Evolutionary conservation across 2,113 vertebrate genomes (phyloP).

Genomic region (Dromas ardeola): DNA sequence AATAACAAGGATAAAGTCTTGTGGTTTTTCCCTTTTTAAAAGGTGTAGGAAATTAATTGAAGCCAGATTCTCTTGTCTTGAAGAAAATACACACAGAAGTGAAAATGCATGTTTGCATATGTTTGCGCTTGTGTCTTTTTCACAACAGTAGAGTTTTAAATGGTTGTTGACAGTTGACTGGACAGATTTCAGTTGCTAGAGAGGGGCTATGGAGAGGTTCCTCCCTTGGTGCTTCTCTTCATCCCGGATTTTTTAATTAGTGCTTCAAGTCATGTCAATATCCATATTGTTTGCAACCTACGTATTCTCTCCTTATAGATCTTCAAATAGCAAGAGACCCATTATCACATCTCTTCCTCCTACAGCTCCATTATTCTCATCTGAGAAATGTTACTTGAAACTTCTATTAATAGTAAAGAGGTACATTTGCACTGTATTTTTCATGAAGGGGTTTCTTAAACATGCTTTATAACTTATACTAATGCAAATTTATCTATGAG

Average conservation of each 20-base stretch:
- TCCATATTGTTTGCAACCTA: neutral
- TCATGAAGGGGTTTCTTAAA: neutral
- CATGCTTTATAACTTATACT: neutral
- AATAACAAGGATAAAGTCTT: neutral
- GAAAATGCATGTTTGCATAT: neutral
- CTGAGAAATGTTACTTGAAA: neutral
- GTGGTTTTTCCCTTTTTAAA: neutral
- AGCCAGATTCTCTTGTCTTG: neutral
- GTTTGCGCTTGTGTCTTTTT: neutral
- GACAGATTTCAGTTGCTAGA: neutral
- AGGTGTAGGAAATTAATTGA: neutral
- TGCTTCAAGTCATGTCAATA: neutral
- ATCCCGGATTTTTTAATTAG: neutral
- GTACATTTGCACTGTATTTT: slow-evolving; percentile 3
- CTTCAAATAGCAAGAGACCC: slow-evolving; percentile 23
- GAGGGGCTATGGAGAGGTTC: neutral
- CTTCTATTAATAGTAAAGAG: neutral
- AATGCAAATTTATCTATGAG: neutral
- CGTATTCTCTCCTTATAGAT: neutral
- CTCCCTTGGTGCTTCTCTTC: slow-evolving; percentile 4
- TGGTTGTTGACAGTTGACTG: neutral
- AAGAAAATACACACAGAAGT: neutral
- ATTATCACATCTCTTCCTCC: slow-evolving; percentile 41
- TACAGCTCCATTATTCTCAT: neutral
- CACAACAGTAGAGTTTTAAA: neutral